Conservation (phyloP, 2,888 invertebrate species). For the Scrobipalpa costella region DNA sequence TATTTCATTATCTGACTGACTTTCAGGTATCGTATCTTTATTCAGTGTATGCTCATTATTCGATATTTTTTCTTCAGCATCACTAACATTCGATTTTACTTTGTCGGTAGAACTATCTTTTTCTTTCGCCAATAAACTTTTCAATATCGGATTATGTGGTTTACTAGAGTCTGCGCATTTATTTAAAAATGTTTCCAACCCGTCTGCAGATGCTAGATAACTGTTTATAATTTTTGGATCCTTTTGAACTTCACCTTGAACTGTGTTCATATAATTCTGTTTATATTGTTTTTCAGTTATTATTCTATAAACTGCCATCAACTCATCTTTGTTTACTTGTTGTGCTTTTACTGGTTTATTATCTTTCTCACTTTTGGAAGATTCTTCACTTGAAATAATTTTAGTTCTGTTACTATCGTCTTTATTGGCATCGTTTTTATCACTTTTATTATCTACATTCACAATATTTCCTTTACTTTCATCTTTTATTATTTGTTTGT, state of each 20-base stretch:
- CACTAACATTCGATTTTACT: not conserved
- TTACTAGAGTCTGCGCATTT: not conserved
- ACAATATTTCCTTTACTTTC: not conserved
- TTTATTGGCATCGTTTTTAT: not conserved
- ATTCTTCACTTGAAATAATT: too few relatives aligned
- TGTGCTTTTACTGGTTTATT: slow-evolving; percentile 24
- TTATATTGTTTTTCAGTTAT: slow-evolving; percentile 28
- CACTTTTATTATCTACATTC: not conserved
- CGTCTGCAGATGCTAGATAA: not conserved
- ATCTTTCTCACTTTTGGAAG: not conserved
- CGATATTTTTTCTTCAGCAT: not conserved
- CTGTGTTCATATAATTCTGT: not conserved
- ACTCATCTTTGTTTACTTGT: slow-evolving; percentile 37
- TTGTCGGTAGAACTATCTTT: not conserved
- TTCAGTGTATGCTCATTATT: not conserved
- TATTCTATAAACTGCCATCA: slow-evolving; percentile 48
- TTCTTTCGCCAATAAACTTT: not conserved
- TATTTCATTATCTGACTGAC: not conserved
- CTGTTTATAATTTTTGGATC: not conserved
- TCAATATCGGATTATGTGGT: not conserved
- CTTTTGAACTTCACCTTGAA: not conserved
- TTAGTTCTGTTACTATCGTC: not conserved
- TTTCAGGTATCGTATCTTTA: not conserved
- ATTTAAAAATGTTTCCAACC: not conserved
- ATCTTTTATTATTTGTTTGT: not conserved